Base-by-base conservation (phyloP, 2,888 invertebrate genomes). In the Athalia rosae region DNA sequence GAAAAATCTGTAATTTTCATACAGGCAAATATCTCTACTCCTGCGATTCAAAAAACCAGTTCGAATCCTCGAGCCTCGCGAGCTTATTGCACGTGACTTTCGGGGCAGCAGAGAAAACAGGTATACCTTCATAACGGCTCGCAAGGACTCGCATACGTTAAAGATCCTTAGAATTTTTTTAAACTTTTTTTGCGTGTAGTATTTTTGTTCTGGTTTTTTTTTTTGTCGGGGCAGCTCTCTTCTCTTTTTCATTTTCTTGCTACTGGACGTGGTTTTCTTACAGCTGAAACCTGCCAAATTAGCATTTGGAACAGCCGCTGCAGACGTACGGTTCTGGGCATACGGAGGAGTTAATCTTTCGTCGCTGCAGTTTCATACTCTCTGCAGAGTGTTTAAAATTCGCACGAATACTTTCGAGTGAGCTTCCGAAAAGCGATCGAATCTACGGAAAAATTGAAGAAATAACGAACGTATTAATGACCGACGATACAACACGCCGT, bases 111-210 rank as follows among this genome's bases (percentile, higher is more conserved):
- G 28, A 43, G 71, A 71, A 71, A 71, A 71, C 56, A 71, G 71
- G 56, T 58, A 71, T 56, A 71, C 43, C 3, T 6, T 47, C n/a
- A 50, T 45, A 74, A 74, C 74, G 74, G 74, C 61, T 50, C 11
- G 28, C 28, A 28, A 28, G n/a, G 50, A 74, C 59, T 61, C 61
- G 74, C 74, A 61, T 61, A 47, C 74, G 61, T 47, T 71, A 71
- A 74, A 61, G 74, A 59, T 71, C 56, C 45, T 56, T 45, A 58
- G 15, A 71, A 58, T 3, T 58, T 15, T 71, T 43, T 69, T 69
- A 43, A 4, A 53, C 13, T n/a, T 43, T 43, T 13, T 8, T 56
- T 56, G 11, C 15, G 1, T 7, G 15, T 69, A 43, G 28, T 11
- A n/a, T 0, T 45, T 64, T 43, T 56, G n/a, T 4, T 67, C 41